Base-by-base conservation (phyloP, 2,113 vertebrate genomes). In the Atlantisia rogersi region DNA sequence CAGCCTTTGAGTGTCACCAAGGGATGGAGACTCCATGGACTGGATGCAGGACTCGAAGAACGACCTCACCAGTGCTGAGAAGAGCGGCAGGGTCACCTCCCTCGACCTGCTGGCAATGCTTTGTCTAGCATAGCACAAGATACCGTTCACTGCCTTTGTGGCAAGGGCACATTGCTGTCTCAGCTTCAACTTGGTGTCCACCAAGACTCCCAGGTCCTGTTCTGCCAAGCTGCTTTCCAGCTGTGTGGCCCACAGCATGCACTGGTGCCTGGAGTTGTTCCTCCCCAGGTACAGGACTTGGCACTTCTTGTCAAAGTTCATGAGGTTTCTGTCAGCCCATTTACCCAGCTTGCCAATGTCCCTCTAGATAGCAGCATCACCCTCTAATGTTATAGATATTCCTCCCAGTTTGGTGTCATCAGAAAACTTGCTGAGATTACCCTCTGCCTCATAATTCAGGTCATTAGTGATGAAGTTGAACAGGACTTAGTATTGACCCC, bases 81-180 rank as follows among this genome's bases (percentile, higher is more conserved):
- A 39, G 35, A 56, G 6, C 5, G 62, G 21, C 88, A 63, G 20
- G 3, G 80, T 80, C 52, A 15, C 20, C 10, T 42, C 42, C 31
- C 42, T 31, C 1, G 1, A 16, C 19, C 11, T 79, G 25, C 56
- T 67, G 32, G 39, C 56, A 53, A 1, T 2, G 1, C 29, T 26
- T 68, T 42, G 2, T 48, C 46, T 85, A 56, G 46, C 3, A 5
- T 29, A 79, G 52, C 40, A 19, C 22, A 42, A 17, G 22, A 18
- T 82, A n/a, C 44, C 15, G 13, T 55, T 64, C 7, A 16, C 18
- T 12, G 4, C 12, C 15, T 67, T 56, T 82, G 50, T 2, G 5
- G 7, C 35, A n/a, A 28, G 20, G 52, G 29, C 8, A 32, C 5
- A 6, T 48, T 70, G 28, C 21, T 74, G 20, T 7, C 21, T 65